phyloP scores from a whole-genome alignment of 2,113 vertebrate species.

The Callipepla squamata region DNA sequence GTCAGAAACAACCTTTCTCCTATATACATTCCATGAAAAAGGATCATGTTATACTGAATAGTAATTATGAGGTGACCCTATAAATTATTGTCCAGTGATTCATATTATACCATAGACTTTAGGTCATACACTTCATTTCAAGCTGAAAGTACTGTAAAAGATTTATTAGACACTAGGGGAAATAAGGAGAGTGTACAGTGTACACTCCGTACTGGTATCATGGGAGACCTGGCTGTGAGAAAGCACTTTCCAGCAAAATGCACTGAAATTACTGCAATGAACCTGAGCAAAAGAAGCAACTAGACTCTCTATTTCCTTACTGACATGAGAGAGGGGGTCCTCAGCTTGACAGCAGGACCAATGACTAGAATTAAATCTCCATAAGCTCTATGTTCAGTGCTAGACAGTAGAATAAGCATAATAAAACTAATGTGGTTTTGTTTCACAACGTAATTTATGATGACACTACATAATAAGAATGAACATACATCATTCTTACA shows the following conservation, averaged over 20 bases:
- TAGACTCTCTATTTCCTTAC: background rate
- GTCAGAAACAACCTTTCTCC: background rate
- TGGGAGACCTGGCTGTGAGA: constrained; percentile 31
- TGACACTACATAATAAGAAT: background rate
- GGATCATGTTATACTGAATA: background rate
- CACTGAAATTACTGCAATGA: constrained; percentile 20
- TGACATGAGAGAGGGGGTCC: background rate
- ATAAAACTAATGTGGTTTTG: background rate
- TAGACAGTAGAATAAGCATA: background rate
- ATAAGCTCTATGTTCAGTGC: background rate
- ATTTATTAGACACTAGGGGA: constrained; percentile 48
- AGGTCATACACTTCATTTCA: constrained; percentile 51
- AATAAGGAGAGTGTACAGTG: constrained; percentile 36
- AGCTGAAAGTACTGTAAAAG: constrained; percentile 41
- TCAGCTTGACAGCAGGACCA: background rate
- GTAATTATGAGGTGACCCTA: constrained; percentile 13
- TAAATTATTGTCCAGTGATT: constrained; percentile 55
- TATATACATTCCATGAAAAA: constrained; percentile 7
- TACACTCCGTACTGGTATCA: constrained; percentile 2
- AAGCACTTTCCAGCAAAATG: constrained; percentile 44
- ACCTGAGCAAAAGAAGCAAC: constrained; percentile 42
- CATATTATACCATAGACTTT: constrained; percentile 48
- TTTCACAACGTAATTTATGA: background rate
- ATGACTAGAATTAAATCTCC: background rate
- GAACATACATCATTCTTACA: background rate